Percentiles rank a stretch among this genome's conserved stretches.
Evolutionary conservation across 1,140 invertebrate species (phyloP).

Genomic region (Bombus cullumanus): DNA sequence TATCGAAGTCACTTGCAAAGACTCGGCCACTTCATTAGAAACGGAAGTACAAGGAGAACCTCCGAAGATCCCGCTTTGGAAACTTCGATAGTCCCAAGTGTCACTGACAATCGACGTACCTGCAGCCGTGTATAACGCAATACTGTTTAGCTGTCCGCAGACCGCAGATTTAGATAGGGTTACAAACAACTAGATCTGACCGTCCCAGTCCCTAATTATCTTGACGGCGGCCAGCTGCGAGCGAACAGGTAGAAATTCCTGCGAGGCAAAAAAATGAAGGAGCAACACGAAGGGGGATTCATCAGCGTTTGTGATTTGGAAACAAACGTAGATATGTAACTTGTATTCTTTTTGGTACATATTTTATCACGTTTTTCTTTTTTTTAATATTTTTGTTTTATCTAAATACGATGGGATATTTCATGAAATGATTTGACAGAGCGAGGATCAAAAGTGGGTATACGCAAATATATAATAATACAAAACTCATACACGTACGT

Average conservation of each 20-base stretch:
- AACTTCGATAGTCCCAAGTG: slow-evolving; percentile 48
- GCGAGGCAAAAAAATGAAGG: background rate
- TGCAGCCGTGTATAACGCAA: slow-evolving; percentile 58
- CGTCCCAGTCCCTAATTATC: slow-evolving; percentile 68
- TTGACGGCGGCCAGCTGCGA: slow-evolving; percentile 63
- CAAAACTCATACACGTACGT: no score
- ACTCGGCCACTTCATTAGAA: background rate
- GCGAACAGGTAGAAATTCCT: slow-evolving; percentile 68
- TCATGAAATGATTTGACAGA: no score
- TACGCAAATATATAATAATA: no score
- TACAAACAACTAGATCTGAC: slow-evolving; percentile 66
- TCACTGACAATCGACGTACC: slow-evolving; percentile 54
- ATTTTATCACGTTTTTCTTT: background rate
- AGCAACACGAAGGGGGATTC: background rate
- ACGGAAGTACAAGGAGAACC: background rate
- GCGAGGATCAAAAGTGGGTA: no score
- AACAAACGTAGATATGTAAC: background rate
- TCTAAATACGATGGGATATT: background rate
- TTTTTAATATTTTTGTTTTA: background rate
- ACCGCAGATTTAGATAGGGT: slow-evolving; percentile 73
- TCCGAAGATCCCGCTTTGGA: slow-evolving; percentile 41
- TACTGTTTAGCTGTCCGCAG: slow-evolving; percentile 57
- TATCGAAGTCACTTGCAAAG: background rate
- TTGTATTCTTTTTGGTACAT: background rate
- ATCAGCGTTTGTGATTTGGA: background rate